Conservation (phyloP, 2,113 vertebrate species). For the Falcunculus frontatus region DNA sequence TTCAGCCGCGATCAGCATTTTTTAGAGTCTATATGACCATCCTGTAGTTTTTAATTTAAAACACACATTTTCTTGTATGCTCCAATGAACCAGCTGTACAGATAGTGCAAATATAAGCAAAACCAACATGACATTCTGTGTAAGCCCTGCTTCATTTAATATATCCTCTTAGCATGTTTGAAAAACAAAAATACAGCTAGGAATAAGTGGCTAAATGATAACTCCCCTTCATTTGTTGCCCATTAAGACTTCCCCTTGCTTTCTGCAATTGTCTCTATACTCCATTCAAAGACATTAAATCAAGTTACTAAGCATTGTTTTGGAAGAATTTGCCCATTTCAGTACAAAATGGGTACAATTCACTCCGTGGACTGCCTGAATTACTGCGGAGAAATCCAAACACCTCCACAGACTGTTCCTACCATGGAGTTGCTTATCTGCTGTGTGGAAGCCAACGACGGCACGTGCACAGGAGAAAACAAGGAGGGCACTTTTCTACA, state of each 20-base stretch:
- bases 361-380: background rate
- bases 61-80: rapidly evolving
- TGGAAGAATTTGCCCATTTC: background rate
- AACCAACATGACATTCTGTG: background rate
- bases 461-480: background rate
- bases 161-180: background rate
- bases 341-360: background rate
- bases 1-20: background rate
- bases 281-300: background rate
- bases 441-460: background rate
- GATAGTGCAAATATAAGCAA: background rate
- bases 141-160: background rate
- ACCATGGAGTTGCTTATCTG: rapidly evolving
- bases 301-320: background rate
- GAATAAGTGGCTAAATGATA: background rate
- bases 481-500: background rate
- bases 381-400: background rate
- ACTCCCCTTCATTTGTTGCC: background rate
- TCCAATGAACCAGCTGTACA: background rate
- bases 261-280: background rate
- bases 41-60: background rate
- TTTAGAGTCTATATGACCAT: background rate
- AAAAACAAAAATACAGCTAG: background rate
- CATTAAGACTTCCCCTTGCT: background rate
- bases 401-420: background rate